A percentile compares a stretch with the other conserved stretches of the same genome.
phyloP scores from a whole-genome alignment of 2,888 invertebrate genomes.

The Dicranocentrus wangi region DNA sequence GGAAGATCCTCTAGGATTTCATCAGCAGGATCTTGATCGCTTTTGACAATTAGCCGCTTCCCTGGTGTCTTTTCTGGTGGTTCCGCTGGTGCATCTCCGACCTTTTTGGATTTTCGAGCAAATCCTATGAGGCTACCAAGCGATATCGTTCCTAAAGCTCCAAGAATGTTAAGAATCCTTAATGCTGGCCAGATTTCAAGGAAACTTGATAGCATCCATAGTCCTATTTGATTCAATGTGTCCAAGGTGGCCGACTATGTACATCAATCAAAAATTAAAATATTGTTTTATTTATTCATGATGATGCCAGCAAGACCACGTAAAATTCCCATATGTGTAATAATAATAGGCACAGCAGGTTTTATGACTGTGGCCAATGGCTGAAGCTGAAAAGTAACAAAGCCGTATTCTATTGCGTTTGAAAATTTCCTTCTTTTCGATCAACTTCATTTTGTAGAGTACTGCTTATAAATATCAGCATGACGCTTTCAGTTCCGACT shows the following conservation, averaged over 20 bases:
- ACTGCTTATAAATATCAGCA: neutral
- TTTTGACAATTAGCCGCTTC: slow-evolving; percentile 28
- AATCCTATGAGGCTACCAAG: slow-evolving; percentile 50
- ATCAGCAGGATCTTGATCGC: slow-evolving; percentile 6
- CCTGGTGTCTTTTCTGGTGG: slow-evolving; percentile 36
- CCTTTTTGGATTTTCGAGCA: slow-evolving; percentile 22
- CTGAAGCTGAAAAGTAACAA: too few relatives aligned
- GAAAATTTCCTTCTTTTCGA: too few relatives aligned
- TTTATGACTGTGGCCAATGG: too few relatives aligned
- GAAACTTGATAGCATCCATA: slow-evolving; percentile 44
- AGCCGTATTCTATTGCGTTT: too few relatives aligned
- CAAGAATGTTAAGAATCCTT: slow-evolving; percentile 34
- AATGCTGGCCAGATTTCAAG: slow-evolving; percentile 48
- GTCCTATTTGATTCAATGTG: slow-evolving; percentile 19
- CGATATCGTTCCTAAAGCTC: slow-evolving; percentile 41
- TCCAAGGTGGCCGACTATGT: slow-evolving; percentile 30
- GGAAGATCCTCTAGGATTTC: slow-evolving; percentile 16
- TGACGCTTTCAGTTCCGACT: too few relatives aligned
- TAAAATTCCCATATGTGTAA: too few relatives aligned
- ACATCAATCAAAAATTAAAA: too few relatives aligned
- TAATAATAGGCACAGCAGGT: too few relatives aligned
- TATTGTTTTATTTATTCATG: too few relatives aligned
- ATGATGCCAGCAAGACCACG: too few relatives aligned
- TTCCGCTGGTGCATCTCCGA: neutral
- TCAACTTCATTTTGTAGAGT: neutral